Evolutionary conservation across 1,140 invertebrate species (phyloP).

Genomic region (Eulimnadia texana): DNA sequence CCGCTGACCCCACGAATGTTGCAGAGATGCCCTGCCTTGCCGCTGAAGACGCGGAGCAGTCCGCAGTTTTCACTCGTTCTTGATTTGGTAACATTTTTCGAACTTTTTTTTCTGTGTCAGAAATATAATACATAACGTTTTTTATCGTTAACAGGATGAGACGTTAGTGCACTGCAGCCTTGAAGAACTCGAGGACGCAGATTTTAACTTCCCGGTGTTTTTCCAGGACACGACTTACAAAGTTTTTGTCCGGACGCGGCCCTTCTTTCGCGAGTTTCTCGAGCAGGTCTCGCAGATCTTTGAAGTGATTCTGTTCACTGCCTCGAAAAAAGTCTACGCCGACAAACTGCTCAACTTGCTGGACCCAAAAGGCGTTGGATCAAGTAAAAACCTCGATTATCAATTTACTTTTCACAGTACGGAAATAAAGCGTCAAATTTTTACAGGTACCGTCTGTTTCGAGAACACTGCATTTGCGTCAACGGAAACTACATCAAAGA

Average conservation of each 20-base stretch:
- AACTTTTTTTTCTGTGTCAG: neutral
- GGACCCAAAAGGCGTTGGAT: constrained; percentile 79
- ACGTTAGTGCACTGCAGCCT: constrained; percentile 91
- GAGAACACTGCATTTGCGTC: constrained; percentile 89
- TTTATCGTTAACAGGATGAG: constrained; percentile 57
- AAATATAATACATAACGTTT: constrained; percentile 6
- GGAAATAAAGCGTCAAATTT: no score
- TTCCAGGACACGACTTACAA: constrained; percentile 83
- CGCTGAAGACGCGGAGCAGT: constrained; percentile 80
- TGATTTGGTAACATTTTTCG: constrained; percentile 42
- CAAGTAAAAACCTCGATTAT: constrained; percentile 40
- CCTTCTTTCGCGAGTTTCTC: constrained; percentile 81
- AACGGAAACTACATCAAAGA: constrained; percentile 97
- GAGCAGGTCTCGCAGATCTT: constrained; percentile 75
- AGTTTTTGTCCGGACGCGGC: constrained; percentile 82
- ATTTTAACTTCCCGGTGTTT: constrained; percentile 83
- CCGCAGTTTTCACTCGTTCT: constrained; percentile 85
- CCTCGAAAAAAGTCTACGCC: constrained; percentile 88
- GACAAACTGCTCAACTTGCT: constrained; percentile 86
- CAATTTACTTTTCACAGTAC: neutral
- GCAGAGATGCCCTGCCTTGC: constrained; percentile 72
- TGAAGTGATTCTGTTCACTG: constrained; percentile 93
- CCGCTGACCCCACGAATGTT: constrained; percentile 74
- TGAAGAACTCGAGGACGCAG: constrained; percentile 77
- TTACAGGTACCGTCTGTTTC: constrained; percentile 64